Base-by-base conservation (phyloP, 2,888 invertebrate genomes). In the Microdon myrmicae region DNA sequence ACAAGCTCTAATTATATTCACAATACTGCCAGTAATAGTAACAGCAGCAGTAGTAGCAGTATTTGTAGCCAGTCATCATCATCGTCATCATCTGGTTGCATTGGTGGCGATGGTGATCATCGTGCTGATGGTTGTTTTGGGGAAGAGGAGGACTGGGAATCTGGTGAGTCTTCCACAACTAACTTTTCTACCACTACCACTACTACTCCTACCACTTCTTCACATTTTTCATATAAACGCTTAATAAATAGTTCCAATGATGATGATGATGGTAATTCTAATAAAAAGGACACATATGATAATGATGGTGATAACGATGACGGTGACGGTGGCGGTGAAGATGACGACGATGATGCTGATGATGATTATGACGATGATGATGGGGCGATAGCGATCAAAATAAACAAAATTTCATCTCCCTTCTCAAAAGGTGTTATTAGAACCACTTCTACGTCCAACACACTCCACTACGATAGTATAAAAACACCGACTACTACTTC, bases 141-240 rank as follows among this genome's bases (percentile, higher is more conserved):
- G 59, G 73, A 74, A 66, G 77, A 76, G 66, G 79, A 78, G 71
- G 79, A 78, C 73, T 80, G 80, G 80, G 79, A 80, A 77, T 79
- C 79, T 72, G 79, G 79, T 80, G 76, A 80, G 80, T 80, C 73
- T 67, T 69, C 67, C 67, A 70, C 51, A 68, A 69, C 66, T 70
- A 69, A 49, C 59, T 41, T 45, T 54, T 69, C 69, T 69, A 68
- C 67, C 68, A 67, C 70, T 51, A 59, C 70, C 64, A 66, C 68
- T 68, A 69, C 68, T 59, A 64, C 68, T 53, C 67, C 56, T 68
- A 70, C 67, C 68, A 67, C 66, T 64, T 58, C 58, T 66, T 66
- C 66, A 66, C 44, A 54, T 54, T 48, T 59, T 66, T 44, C 59
- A 66, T 59, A 54, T 34, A 66, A 58, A 59, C 53, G 48, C 48